phyloP scores from a whole-genome alignment of 2,113 vertebrate species.

The Mastomys coucha region DNA sequence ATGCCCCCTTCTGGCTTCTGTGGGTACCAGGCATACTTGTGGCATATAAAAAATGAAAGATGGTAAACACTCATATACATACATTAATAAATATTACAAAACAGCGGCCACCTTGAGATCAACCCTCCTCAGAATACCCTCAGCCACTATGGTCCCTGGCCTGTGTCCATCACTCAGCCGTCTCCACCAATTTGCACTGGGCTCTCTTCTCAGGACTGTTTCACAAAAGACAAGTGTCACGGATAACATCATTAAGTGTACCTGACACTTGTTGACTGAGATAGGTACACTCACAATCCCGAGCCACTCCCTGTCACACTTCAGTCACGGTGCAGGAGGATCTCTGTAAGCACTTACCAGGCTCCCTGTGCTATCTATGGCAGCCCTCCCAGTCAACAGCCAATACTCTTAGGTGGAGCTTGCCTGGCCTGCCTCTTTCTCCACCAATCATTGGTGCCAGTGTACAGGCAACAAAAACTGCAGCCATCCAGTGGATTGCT shows the following conservation, averaged over 20 bases:
- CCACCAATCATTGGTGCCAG: neutral
- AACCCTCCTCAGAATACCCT: neutral
- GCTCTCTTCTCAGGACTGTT: slow-evolving; percentile 74
- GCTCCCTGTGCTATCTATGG: neutral
- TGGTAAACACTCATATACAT: neutral
- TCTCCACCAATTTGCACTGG: slow-evolving; percentile 59
- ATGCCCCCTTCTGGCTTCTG: neutral
- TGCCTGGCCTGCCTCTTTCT: slow-evolving; percentile 15
- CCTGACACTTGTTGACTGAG: slow-evolving; percentile 69
- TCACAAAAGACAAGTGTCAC: slow-evolving; percentile 69
- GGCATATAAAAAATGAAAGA: neutral
- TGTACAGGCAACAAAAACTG: neutral
- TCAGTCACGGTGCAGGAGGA: neutral
- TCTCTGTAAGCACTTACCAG: neutral
- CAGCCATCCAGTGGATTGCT: slow-evolving; percentile 13
- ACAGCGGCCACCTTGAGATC: neutral
- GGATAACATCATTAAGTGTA: slow-evolving; percentile 69
- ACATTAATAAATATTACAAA: neutral
- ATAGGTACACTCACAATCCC: slow-evolving; percentile 68
- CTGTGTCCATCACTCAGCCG: neutral
- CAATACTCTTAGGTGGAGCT: neutral
- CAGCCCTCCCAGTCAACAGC: neutral
- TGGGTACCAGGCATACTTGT: neutral
- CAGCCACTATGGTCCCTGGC: slow-evolving; percentile 24
- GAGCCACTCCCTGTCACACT: slow-evolving; percentile 58